Percentiles rank a stretch among this genome's conserved stretches.
These are phyloP conservation scores for Synaphobranchus kaupii DNA, from an alignment of 2,797 vertebrate genomes.

Conservation along the genomic window DNA sequence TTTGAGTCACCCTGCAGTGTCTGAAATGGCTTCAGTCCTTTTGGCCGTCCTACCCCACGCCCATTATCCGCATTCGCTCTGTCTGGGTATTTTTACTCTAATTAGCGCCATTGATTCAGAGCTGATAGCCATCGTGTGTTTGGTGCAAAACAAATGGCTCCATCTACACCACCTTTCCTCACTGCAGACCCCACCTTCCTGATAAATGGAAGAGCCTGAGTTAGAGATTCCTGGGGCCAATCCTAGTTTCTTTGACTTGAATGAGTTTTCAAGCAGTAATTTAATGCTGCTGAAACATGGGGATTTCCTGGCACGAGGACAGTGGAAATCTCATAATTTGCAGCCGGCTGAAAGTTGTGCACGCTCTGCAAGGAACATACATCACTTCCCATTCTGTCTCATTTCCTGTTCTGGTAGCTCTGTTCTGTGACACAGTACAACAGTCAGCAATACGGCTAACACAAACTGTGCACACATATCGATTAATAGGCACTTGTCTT, in stretches of 20 bases:
- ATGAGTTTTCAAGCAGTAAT: background rate
- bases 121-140: background rate
- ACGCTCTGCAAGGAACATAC: background rate
- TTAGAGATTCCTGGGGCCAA: background rate
- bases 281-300: constrained; percentile 4
- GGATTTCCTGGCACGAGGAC: background rate
- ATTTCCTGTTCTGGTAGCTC: background rate
- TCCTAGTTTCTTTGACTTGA: background rate
- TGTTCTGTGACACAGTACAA: background rate
- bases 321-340: background rate
- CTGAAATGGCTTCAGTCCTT: background rate
- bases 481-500: background rate
- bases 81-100: constrained; percentile 2
- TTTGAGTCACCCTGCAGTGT: background rate
- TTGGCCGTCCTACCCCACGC: background rate
- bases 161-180: background rate
- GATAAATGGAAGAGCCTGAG: background rate
- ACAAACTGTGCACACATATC: background rate
- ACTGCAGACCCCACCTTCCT: background rate
- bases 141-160: background rate
- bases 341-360: background rate
- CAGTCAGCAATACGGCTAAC: constrained; percentile 3
- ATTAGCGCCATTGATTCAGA: constrained; percentile 12
- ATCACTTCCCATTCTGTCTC: background rate
- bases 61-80: background rate